Evolutionary conservation across 2,888 invertebrate species (phyloP), one percentile per base, ranked within the genome.

Genomic region (Drosophila nr. perissopoda): DNA sequence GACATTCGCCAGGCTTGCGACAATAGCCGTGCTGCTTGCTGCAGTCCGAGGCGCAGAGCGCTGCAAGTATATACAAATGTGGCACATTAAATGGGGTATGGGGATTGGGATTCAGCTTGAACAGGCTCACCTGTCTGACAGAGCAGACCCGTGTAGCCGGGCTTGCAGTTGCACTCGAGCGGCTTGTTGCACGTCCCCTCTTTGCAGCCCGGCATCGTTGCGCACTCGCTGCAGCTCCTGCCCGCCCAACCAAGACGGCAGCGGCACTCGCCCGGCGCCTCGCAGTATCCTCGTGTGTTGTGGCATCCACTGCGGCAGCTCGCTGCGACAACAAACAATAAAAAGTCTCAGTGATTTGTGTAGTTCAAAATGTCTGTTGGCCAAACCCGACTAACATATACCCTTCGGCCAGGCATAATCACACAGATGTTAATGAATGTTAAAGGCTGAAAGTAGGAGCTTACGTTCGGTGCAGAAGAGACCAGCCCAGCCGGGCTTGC

Each of bases 231-330:
- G 93, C 99, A 99, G 16, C 95, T 96, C 51, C 95, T 95, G 0
- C 98, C 98, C 10, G 96, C 94, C 97, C 98, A 99, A 63, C 98
- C 98, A n/a, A 97, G 93, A 53, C 97, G 95, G 92, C 98, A 98
- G 84, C 97, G 93, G 93, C 98, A 98, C 92, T 98, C 98, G 56
- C 96, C 96, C 0, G 98, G 98, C 40, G 94, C 93, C 91, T 97
- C 96, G 92, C 98, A 98, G 93, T 96, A 97, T 3, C 98, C 98
- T 71, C 98, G 95, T 3, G 96, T 96, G 34, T 95, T 94, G 93
- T 98, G 96, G 92, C 98, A 98, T 86, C 97, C 97, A 7, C 95
- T 94, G n/a, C 96, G 95, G 92, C 98, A 98, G 72, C 96, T 96
- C 10, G 98, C 97, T 97, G 93, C n/a, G 92, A 27, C 29, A 59